Percentiles rank a stretch among this genome's conserved stretches.
Evolutionary conservation across 2,888 invertebrate species (phyloP).

Genomic region (Oxycera nigricornis): DNA sequence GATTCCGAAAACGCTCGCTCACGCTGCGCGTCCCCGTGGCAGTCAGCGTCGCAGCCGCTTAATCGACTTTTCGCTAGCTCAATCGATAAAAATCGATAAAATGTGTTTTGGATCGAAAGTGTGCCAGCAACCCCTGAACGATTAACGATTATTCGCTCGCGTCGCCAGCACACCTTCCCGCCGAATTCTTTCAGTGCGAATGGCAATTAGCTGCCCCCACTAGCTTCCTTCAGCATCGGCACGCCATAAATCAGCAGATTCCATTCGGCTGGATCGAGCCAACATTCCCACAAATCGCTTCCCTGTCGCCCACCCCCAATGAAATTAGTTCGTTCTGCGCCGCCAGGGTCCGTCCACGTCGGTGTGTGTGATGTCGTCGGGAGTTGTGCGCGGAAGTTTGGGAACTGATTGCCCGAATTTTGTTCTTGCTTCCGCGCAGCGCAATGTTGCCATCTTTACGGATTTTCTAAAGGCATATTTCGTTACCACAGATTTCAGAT

Average conservation of each 20-base stretch:
- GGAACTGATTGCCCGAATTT: background rate
- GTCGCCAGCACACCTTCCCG: background rate
- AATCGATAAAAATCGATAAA: too few relatives aligned
- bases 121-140: background rate
- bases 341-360: background rate
- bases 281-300: slow-evolving; percentile 31
- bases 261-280: slow-evolving; percentile 12
- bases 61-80: too few relatives aligned
- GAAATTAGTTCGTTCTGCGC: slow-evolving; percentile 33
- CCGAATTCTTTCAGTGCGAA: background rate
- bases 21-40: too few relatives aligned
- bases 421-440: slow-evolving; percentile 27
- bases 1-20: too few relatives aligned
- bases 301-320: slow-evolving; percentile 22
- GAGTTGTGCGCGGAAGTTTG: background rate
- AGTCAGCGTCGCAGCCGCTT: too few relatives aligned
- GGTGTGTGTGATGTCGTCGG: slow-evolving; percentile 2
- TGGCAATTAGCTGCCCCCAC: slow-evolving; percentile 13
- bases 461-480: too few relatives aligned
- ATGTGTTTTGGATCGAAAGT: too few relatives aligned
- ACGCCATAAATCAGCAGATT: slow-evolving; percentile 28
- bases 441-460: background rate
- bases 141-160: background rate
- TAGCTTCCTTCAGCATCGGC: background rate
- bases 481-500: too few relatives aligned